A percentile compares a stretch with the other conserved stretches of the same genome.
Evolutionary conservation across 37 sponge, comb jelly and placozoan genomes (phyloP).

Genomic region (Hexactinellida sp.): DNA sequence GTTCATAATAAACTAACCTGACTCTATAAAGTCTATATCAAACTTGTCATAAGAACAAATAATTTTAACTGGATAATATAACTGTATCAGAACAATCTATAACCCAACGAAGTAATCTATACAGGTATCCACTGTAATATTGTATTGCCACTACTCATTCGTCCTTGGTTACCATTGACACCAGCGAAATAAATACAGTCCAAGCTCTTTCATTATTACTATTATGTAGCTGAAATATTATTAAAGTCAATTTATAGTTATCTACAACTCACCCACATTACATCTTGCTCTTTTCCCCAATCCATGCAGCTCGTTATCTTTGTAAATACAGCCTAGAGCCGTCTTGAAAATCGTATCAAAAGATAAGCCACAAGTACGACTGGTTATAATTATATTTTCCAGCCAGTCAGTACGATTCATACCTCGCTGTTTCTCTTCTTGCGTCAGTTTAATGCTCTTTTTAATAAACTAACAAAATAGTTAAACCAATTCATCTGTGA

Average conservation of each 20-base stretch:
- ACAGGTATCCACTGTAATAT: too few species aligned
- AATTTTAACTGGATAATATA: too few species aligned
- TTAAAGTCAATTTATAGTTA: neutral
- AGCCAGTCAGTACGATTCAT: neutral
- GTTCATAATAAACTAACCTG: too few species aligned
- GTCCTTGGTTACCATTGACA: too few species aligned
- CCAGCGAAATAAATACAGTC: too few species aligned
- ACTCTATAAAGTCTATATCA: too few species aligned
- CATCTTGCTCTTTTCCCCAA: neutral
- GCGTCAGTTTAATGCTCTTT: neutral
- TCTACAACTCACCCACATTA: neutral
- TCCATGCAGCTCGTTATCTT: constrained; percentile 5
- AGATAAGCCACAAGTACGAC: neutral
- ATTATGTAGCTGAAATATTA: neutral
- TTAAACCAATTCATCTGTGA: too few species aligned
- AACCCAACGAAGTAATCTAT: too few species aligned
- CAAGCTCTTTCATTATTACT: too few species aligned
- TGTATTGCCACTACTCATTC: too few species aligned
- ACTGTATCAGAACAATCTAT: too few species aligned
- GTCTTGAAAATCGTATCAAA: neutral
- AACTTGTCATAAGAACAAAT: too few species aligned
- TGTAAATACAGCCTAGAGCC: neutral
- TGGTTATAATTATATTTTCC: neutral
- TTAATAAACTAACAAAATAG: neutral
- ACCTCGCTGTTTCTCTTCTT: constrained; percentile 8